These are phyloP conservation scores for Ophioninae sp. DNA, from an alignment of 2,888 invertebrate genomes.

Conservation along the genomic window DNA sequence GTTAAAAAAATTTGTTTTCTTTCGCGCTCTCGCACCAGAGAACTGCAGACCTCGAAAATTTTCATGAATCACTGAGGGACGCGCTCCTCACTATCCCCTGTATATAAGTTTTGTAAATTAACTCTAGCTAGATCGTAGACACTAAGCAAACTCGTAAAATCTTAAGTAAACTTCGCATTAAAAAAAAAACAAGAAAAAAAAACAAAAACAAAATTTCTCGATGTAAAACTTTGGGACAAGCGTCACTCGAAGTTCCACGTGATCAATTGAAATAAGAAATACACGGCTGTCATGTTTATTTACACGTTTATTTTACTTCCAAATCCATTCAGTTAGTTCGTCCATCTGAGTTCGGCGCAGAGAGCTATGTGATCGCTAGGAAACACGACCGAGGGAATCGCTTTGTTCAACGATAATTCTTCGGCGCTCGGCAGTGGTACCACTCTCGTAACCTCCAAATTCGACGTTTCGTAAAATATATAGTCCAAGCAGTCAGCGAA, in stretches of 20 bases:
- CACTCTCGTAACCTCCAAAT: conserved; percentile 85
- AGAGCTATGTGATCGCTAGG: conserved; percentile 97
- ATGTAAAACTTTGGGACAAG: conserved; percentile 63
- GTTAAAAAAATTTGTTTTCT: conserved; percentile 2
- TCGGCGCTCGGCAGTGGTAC: conserved; percentile 91
- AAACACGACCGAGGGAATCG: conserved; percentile 93
- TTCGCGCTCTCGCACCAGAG: conserved; percentile 34
- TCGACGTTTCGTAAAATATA: conserved; percentile 89
- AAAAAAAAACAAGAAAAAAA: conserved; percentile 23
- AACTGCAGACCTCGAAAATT: conserved; percentile 64
- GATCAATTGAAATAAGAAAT: conserved; percentile 40
- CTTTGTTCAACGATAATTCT: conserved; percentile 88
- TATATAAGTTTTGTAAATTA: conserved; percentile 78
- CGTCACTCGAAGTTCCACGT: conserved; percentile 60
- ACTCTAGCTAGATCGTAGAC: conserved; percentile 61
- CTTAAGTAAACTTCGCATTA: conserved; percentile 51
- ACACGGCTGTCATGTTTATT: conserved; percentile 39
- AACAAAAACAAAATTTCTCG: conserved; percentile 43
- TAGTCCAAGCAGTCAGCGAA: conserved; percentile 96
- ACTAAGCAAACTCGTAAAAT: conserved; percentile 44
- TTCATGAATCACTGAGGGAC: conserved; percentile 40
- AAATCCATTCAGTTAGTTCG: conserved; percentile 38
- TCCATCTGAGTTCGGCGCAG: conserved; percentile 89
- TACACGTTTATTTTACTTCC: conserved; percentile 39
- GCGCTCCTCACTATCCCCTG: conserved; percentile 59